Evolutionary conservation across 2,113 vertebrate genomes (phyloP), one percentile per base, ranked within the genome.

Genomic region (Lucifuga dentata): DNA sequence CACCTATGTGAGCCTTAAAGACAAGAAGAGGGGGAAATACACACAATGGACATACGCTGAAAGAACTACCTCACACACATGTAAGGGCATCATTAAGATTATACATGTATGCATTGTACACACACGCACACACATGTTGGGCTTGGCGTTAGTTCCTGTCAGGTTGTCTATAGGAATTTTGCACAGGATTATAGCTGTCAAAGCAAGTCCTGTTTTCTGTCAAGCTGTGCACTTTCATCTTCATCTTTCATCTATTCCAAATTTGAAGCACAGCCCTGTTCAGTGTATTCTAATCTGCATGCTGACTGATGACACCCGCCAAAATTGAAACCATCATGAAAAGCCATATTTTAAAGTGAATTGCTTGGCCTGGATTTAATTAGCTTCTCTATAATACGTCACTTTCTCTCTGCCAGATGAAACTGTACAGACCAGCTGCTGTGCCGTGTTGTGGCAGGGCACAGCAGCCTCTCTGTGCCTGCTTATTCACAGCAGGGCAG

Each of bases 371-470:
- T 33, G 40, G 38, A 15, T 60, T 35, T 13, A 23, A 65, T 62
- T 66, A 43, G 32, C 26, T 68, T 67, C 39, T 12, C 66, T 43
- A 16, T 48, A 39, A 26, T 32, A 68, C 40, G 38, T 71, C 29
- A 50, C 40, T 39, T 3, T 50, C 44, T 29, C 3, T 53, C 60
- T 32, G 48, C 64, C 65, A 63, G 38, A 71, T 49, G 43, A 62
- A 69, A 59, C 51, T 13, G 5, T 40, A 15, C 39, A 38, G 35
- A 45, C 76, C 78, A 78, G 64, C 78, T 76, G 78, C 51, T 58
- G 48, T 17, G 29, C 41, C 40, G 9, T 13, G 5, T 55, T 58
- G 29, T 58, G 40, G 61, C 65, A 59, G 49, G 29, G 41, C 45
- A 35, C 60, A 26, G 58, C 51, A 50, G 33, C 48, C 52, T 13